These are phyloP conservation scores for Candidula unifasciata DNA, from an alignment of 2,888 invertebrate genomes.

Conservation along the genomic window DNA sequence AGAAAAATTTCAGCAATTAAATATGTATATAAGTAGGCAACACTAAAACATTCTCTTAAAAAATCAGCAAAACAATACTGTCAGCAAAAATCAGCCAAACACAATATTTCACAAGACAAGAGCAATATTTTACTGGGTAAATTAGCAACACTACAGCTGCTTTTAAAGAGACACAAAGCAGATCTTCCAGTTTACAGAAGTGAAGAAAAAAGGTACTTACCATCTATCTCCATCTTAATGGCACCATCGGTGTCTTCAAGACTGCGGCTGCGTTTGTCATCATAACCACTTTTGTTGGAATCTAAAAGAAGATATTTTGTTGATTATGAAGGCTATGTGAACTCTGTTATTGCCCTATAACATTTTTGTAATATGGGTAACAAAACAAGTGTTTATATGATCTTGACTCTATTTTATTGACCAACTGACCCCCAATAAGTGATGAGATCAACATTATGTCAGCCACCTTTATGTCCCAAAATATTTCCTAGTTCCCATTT, in stretches of 20 bases:
- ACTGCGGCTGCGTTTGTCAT: constrained; percentile 72
- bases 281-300: constrained; percentile 42
- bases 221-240: constrained; percentile 28
- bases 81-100: background rate
- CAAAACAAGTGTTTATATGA: too few species aligned
- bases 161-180: too few species aligned
- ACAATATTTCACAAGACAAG: background rate
- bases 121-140: background rate
- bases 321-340: too few species aligned
- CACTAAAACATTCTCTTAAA: background rate
- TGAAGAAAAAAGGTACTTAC: background rate
- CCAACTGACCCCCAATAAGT: too few species aligned
- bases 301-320: background rate
- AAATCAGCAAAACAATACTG: background rate
- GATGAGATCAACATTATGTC: too few species aligned
- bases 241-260: constrained; percentile 62
- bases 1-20: background rate
- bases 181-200: background rate
- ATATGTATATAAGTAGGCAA: background rate
- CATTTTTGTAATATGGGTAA: too few species aligned
- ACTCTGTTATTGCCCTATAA: too few species aligned
- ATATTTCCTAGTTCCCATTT: too few species aligned
- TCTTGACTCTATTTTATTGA: too few species aligned
- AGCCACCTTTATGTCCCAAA: too few species aligned
- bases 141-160: background rate